Conservation (phyloP, 2,888 invertebrate species). For the Drosophila greeni region DNA sequence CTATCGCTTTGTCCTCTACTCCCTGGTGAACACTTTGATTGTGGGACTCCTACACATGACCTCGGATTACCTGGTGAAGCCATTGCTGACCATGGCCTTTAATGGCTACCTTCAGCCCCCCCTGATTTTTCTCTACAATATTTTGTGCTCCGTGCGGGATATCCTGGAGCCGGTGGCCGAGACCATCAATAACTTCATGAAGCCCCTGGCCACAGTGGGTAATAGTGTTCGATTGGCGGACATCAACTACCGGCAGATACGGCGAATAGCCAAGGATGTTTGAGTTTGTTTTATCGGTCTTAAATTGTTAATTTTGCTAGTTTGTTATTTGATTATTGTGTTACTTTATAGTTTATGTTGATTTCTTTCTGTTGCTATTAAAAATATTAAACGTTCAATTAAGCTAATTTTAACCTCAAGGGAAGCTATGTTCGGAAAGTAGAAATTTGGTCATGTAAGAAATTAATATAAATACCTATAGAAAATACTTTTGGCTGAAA, state of each 20-base stretch:
- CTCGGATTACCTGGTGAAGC: slow-evolving; percentile 85
- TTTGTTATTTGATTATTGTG: background rate
- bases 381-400: background rate
- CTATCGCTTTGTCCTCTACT: slow-evolving; percentile 81
- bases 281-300: slow-evolving; percentile 25
- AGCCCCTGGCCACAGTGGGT: slow-evolving; percentile 71
- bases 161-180: slow-evolving; percentile 83
- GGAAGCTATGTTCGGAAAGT: background rate
- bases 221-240: slow-evolving; percentile 70
- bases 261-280: slow-evolving; percentile 59
- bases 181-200: slow-evolving; percentile 79
- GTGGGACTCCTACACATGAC: slow-evolving; percentile 82
- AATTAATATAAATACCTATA: background rate
- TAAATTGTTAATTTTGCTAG: slow-evolving; percentile 8
- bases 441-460: background rate
- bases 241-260: slow-evolving; percentile 66
- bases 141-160: slow-evolving; percentile 82
- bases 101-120: slow-evolving; percentile 85
- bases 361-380: background rate
- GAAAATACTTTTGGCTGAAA: background rate
- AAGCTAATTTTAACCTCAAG: background rate
- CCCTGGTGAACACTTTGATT: slow-evolving; percentile 81
- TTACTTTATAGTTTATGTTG: background rate
- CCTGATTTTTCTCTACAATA: slow-evolving; percentile 83
- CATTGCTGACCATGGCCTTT: slow-evolving; percentile 82